Evolutionary conservation across 2,797 vertebrate genomes (phyloP).

Genomic region (Sciaenops ocellatus): DNA sequence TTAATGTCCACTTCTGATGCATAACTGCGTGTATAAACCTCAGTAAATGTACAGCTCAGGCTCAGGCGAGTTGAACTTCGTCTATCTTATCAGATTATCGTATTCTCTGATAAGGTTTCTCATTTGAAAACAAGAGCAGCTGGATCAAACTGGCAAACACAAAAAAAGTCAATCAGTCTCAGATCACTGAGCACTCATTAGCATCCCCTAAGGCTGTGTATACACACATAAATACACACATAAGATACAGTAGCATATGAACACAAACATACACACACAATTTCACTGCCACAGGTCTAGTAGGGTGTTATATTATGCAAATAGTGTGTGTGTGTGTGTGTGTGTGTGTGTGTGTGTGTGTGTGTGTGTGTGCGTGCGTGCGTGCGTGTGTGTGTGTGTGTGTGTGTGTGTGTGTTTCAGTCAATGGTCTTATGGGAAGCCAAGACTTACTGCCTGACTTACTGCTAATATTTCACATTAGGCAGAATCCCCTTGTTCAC

Average conservation of each 20-base stretch:
- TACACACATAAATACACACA: background rate
- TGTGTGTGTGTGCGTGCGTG: background rate
- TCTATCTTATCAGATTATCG: background rate
- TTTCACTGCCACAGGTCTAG: background rate
- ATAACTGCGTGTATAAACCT: background rate
- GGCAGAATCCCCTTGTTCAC: constrained; percentile 10
- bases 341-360: background rate
- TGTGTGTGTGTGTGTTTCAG: background rate
- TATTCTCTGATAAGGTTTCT: background rate
- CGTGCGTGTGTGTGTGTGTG: background rate
- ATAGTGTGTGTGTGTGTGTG: background rate
- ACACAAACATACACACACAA: background rate
- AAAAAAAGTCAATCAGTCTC: constrained; percentile 34
- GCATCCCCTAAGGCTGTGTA: constrained; percentile 12
- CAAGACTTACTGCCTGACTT: constrained; percentile 11
- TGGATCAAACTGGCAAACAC: constrained; percentile 27
- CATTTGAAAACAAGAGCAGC: constrained; percentile 22
- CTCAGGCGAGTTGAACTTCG: background rate
- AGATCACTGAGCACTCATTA: constrained; percentile 32
- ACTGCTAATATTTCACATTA: constrained; percentile 27
- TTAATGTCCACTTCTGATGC: background rate
- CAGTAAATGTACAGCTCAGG: background rate
- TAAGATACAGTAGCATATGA: background rate
- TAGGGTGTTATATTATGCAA: background rate
- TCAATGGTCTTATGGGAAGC: background rate